These are phyloP conservation scores for Papilio polytes DNA, from an alignment of 1,140 invertebrate species.

Conservation along the genomic window DNA sequence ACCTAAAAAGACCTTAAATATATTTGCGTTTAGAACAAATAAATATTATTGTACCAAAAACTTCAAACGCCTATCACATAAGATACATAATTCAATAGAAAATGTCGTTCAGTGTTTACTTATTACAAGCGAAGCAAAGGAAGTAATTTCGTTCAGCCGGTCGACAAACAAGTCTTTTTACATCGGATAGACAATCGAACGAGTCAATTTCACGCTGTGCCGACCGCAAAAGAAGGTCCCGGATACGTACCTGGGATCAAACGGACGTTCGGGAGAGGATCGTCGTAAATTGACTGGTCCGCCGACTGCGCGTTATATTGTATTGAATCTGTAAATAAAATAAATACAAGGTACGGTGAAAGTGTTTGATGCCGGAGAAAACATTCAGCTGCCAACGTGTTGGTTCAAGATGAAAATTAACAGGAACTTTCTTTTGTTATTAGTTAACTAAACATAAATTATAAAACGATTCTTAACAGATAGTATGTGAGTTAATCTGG, in stretches of 20 bases:
- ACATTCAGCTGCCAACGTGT: background rate
- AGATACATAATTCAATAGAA: conserved; percentile 29
- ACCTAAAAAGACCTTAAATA: background rate
- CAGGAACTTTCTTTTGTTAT: background rate
- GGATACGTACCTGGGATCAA: conserved; percentile 59
- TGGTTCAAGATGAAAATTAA: background rate
- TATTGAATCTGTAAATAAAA: conserved; percentile 37
- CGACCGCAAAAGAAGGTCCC: conserved; percentile 57
- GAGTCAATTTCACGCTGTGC: conserved; percentile 66
- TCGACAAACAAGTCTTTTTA: conserved; percentile 63
- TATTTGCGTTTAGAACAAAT: background rate
- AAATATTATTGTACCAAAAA: conserved; percentile 7
- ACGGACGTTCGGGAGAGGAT: conserved; percentile 51
- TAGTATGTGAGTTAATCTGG: too few relatives aligned
- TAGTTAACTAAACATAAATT: background rate
- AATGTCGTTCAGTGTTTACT: conserved; percentile 24
- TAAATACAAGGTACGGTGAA: background rate
- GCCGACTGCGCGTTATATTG: conserved; percentile 1
- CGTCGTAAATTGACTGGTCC: conserved; percentile 56
- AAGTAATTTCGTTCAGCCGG: conserved; percentile 51
- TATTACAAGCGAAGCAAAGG: conserved; percentile 34
- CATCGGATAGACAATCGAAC: conserved; percentile 61
- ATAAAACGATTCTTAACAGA: too few relatives aligned
- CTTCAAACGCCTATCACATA: background rate
- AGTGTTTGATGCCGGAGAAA: background rate